Percentiles rank a stretch among this genome's conserved stretches.
phyloP scores from a whole-genome alignment of 2,113 vertebrate species.

The Craseonycteris thonglongyai region DNA sequence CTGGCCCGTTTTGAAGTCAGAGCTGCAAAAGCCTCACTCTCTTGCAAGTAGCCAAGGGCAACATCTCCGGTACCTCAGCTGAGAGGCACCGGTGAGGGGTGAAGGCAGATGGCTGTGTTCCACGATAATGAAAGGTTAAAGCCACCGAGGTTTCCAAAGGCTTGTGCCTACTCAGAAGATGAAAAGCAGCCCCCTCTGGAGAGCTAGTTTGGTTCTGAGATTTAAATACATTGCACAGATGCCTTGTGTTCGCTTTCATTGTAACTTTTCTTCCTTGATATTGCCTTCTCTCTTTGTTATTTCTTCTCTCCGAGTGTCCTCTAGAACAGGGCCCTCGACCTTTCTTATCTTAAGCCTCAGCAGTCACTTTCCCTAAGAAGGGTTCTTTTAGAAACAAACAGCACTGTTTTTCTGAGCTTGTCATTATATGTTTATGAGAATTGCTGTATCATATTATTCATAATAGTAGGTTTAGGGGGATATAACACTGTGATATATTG shows the following conservation, averaged over 20 bases:
- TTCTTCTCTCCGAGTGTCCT: background rate
- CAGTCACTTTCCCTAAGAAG: background rate
- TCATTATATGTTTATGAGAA: background rate
- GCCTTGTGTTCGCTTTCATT: conserved; percentile 36
- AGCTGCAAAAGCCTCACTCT: conserved; percentile 7
- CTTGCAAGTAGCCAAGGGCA: background rate
- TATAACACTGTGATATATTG: background rate
- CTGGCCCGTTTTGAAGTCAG: conserved; percentile 58
- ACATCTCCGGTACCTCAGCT: background rate
- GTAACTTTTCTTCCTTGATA: background rate
- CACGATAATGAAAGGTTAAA: conserved; percentile 55
- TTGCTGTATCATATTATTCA: background rate
- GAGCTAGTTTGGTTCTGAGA: conserved; percentile 54
- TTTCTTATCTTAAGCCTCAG: background rate
- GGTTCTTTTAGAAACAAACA: background rate
- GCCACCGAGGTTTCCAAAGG: conserved; percentile 56
- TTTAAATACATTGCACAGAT: conserved; percentile 58
- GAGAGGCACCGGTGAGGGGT: conserved; percentile 22
- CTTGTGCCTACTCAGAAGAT: conserved; percentile 56
- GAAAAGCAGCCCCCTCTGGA: conserved; percentile 36
- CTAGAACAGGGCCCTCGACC: background rate
- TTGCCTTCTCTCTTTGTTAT: conserved; percentile 19
- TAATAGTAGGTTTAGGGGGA: background rate
- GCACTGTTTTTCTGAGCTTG: background rate
- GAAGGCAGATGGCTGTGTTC: conserved; percentile 43